Percentiles rank a stretch among this genome's conserved stretches.
Evolutionary conservation across 2,888 invertebrate species (phyloP).

Genomic region (Leptinotarsa peninsularis): DNA sequence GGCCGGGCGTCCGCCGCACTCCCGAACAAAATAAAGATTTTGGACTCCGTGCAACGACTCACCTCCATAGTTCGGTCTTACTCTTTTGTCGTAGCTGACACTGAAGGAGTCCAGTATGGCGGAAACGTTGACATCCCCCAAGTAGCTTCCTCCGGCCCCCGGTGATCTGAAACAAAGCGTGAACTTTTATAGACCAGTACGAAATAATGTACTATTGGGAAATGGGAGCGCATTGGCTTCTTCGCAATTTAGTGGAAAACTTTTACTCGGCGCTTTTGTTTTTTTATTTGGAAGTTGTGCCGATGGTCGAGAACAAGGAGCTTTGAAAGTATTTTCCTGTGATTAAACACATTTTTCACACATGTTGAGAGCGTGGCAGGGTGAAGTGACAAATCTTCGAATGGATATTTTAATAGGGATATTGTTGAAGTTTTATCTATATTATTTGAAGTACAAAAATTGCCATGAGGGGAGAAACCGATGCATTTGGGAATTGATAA

Average conservation of each 20-base stretch:
- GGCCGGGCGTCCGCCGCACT: slow-evolving; percentile 30
- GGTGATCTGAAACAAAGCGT: slow-evolving; percentile 70
- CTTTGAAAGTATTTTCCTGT: background rate
- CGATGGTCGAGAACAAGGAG: slow-evolving; percentile 2
- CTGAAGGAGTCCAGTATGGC: slow-evolving; percentile 95
- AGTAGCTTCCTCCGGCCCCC: slow-evolving; percentile 82
- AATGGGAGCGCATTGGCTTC: slow-evolving; percentile 1
- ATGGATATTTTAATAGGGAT: background rate
- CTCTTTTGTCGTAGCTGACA: slow-evolving; percentile 98
- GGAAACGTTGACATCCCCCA: slow-evolving; percentile 94
- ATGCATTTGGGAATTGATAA: too few species aligned
- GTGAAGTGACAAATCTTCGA: background rate
- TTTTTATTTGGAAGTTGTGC: slow-evolving; percentile 7
- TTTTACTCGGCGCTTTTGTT: background rate
- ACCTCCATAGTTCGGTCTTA: slow-evolving; percentile 99
- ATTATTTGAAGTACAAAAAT: background rate
- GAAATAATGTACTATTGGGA: background rate
- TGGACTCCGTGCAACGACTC: slow-evolving; percentile 64
- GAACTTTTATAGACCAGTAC: slow-evolving; percentile 1
- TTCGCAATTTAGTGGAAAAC: slow-evolving; percentile 12
- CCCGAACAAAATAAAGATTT: slow-evolving; percentile 21
- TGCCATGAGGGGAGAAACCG: too few species aligned
- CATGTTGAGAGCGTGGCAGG: slow-evolving; percentile 9
- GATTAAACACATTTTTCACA: slow-evolving; percentile 17
- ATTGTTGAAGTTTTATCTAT: background rate